phyloP scores from a whole-genome alignment of 2,888 invertebrate genomes.

The Spialia ferax region DNA sequence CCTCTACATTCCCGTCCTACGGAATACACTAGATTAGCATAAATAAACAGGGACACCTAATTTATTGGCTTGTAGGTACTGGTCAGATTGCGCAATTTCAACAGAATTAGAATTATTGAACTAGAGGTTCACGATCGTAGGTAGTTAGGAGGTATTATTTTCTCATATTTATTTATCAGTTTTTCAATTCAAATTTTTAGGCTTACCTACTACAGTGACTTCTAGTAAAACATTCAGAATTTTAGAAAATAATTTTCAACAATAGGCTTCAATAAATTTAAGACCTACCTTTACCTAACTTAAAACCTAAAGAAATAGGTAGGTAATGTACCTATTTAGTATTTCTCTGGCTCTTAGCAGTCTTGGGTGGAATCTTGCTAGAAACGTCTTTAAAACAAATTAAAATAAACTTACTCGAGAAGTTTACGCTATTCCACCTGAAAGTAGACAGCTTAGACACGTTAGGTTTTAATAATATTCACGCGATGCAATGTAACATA shows the following conservation, averaged over 20 bases:
- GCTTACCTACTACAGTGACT: no score
- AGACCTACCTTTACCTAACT: no score
- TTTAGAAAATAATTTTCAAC: no score
- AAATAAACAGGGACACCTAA: conserved; percentile 43
- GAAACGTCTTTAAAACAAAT: conserved; percentile 19
- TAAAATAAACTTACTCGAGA: conserved; percentile 30
- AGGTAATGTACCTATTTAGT: no score
- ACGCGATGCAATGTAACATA: conserved; percentile 36
- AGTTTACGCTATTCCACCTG: conserved; percentile 20
- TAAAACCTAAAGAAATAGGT: no score
- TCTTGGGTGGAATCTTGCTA: conserved; percentile 3
- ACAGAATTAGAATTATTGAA: conserved; percentile 25
- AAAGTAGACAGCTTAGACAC: conserved; percentile 26
- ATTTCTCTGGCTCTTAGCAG: no score
- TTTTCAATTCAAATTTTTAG: no score
- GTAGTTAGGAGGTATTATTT: no score
- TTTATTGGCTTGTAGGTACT: conserved; percentile 42
- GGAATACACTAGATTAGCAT: conserved; percentile 46
- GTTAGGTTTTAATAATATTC: conserved; percentile 56
- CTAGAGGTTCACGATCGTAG: conserved; percentile 4
- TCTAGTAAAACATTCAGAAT: no score
- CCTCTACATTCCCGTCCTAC: conserved; percentile 49
- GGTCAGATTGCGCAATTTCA: conserved; percentile 34
- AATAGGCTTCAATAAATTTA: no score
- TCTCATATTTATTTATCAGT: no score